Evolutionary conservation across 2,113 vertebrate genomes (phyloP).

Genomic region (Fukomys damarensis): DNA sequence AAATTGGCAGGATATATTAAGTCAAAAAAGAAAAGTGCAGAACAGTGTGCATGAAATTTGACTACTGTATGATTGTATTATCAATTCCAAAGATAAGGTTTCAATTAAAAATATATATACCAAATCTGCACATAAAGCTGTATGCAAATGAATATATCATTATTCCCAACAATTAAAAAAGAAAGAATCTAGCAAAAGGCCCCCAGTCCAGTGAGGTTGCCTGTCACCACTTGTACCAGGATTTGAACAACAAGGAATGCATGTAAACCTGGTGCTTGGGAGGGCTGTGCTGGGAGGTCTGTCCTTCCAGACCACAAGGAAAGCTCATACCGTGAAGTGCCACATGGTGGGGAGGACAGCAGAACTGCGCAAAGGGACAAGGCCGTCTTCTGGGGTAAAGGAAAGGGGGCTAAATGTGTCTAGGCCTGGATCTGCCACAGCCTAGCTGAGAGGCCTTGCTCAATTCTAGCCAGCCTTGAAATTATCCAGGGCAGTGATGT

Average conservation of each 20-base stretch:
- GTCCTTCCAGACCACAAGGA: neutral
- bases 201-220: neutral
- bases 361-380: neutral
- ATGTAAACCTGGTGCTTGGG: neutral
- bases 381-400: neutral
- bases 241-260: neutral
- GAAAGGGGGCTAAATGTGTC: neutral
- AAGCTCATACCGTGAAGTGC: neutral
- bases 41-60: neutral
- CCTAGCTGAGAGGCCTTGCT: neutral
- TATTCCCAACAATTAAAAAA: conserved; percentile 31
- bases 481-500: neutral
- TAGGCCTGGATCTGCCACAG: neutral
- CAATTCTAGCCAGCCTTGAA: neutral
- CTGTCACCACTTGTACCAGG: neutral
- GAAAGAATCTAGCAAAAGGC: neutral
- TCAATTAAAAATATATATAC: neutral
- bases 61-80: neutral
- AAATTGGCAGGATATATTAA: neutral
- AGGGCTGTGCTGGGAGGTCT: neutral
- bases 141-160: conserved; percentile 16
- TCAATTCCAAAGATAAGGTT: neutral
- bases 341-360: neutral
- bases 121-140: neutral
- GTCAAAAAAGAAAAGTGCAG: neutral